Evolutionary conservation across 2,797 vertebrate species (phyloP), one percentile per base, ranked within the genome.

Genomic region (Kryptopterus vitreolus): DNA sequence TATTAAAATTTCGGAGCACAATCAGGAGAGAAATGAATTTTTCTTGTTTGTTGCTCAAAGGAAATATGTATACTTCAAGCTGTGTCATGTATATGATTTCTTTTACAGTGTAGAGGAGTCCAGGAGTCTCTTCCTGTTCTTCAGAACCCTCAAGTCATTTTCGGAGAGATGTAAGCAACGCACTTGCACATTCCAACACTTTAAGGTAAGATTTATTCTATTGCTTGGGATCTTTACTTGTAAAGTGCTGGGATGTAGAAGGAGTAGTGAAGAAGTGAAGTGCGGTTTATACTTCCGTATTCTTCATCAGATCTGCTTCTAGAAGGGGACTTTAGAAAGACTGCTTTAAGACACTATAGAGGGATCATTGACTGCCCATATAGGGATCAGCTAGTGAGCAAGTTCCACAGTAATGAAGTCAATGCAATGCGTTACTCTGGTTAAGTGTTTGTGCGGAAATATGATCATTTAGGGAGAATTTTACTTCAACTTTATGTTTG

Each of bases 91-190:
- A 53, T 4, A 0, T 77, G 58, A 4, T 74, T 69, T 83, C 43
- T 80, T 43, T 78, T 80, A 31, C 88, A 99, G 97, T 46, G 84
- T 83, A 83, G 95, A 98, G 89, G 94, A 97, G 80, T 88, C 0
- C 18, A 89, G 83, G 81, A 90, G 90, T 80, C 90, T 98, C 10
- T 78, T 94, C 79, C 87, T 91, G 31, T 95, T 99, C 91, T 97
- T 98, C 87, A 94, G 91, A 87, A 95, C 92, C 65, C 82, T 98
- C 35, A 92, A 91, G 84, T 87, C 66, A 26, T 97, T 95, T 77
- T 92, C 93, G 24, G 89, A 96, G 65, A 94, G 94, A 90, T 89
- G 84, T 77, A 91, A 95, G 3, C 92, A 95, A 82, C 94, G 96
- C 1, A 90, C 83, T 52, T 33, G 52, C 77, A 94, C 95, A 10